A percentile compares a stretch with the other conserved stretches of the same genome.
Conservation (phyloP, 2,888 invertebrate species). For the Mythimna lalbum region DNA sequence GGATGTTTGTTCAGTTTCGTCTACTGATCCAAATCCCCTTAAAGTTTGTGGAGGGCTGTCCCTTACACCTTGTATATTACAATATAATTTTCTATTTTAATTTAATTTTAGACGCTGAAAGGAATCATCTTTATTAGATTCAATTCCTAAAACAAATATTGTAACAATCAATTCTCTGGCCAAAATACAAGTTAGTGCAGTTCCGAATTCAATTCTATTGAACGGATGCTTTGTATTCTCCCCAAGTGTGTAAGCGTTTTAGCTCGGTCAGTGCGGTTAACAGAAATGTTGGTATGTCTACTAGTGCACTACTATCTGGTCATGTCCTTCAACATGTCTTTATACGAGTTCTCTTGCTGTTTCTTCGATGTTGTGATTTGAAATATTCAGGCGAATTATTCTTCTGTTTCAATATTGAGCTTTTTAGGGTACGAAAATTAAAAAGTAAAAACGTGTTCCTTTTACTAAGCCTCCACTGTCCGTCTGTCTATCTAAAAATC, state of each 20-base stretch:
- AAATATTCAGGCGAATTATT: neutral
- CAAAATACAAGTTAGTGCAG: neutral
- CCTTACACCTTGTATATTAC: no score
- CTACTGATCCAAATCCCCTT: no score
- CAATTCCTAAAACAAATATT: constrained; percentile 1
- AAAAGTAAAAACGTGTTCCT: no score
- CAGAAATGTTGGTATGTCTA: constrained; percentile 18
- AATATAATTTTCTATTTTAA: no score
- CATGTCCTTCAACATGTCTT: constrained; percentile 3
- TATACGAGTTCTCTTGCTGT: neutral
- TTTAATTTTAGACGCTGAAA: neutral
- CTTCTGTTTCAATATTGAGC: neutral
- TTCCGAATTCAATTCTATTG: constrained; percentile 26
- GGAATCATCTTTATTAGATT: neutral
- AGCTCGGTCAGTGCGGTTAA: constrained; percentile 34
- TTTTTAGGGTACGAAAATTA: no score
- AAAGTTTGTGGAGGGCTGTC: no score
- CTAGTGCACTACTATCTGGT: neutral
- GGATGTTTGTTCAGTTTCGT: no score
- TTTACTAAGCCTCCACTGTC: no score
- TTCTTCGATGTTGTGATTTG: neutral
- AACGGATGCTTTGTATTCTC: constrained; percentile 31
- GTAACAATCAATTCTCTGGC: neutral
- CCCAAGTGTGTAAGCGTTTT: constrained; percentile 14
- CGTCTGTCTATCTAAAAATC: no score